Percentiles rank a stretch among this genome's conserved stretches.
phyloP scores from a whole-genome alignment of 2,113 vertebrate species.

The Corydoras sp. region DNA sequence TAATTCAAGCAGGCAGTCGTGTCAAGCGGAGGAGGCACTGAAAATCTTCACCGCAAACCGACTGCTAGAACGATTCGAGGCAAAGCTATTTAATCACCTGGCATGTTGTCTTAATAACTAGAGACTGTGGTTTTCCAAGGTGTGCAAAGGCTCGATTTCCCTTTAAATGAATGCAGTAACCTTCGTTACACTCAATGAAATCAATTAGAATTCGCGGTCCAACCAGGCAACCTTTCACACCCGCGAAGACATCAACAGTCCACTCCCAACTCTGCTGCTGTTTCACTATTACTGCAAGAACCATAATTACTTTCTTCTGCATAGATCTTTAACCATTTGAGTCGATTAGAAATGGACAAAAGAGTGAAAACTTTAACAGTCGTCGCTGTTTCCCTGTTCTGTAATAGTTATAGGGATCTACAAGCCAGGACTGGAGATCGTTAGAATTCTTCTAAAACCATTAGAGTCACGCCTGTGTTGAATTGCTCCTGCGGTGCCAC shows the following conservation, averaged over 20 bases:
- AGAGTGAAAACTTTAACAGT: not conserved
- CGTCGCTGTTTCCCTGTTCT: not conserved
- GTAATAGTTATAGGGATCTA: conserved; percentile 9
- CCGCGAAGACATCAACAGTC: conserved; percentile 28
- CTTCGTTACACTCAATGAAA: conserved; percentile 63
- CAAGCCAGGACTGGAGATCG: conserved; percentile 24
- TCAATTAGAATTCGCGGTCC: conserved; percentile 59
- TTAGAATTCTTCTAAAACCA: conserved; percentile 38
- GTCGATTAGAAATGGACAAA: too few relatives aligned
- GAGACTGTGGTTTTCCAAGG: conserved; percentile 31
- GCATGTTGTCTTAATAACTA: conserved; percentile 51
- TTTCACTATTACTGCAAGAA: conserved; percentile 31
- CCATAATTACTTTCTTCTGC: conserved; percentile 46
- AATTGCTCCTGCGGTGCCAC: conserved; percentile 59
- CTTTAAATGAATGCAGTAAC: conserved; percentile 55
- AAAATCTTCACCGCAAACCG: conserved; percentile 13
- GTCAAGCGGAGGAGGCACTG: conserved; percentile 26
- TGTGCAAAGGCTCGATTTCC: conserved; percentile 44
- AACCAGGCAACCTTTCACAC: conserved; percentile 19
- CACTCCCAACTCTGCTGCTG: conserved; percentile 45
- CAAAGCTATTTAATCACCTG: conserved; percentile 44
- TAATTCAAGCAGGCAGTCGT: conserved; percentile 34
- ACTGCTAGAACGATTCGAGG: not conserved
- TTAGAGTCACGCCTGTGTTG: conserved; percentile 57
- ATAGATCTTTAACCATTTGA: conserved; percentile 9